Conservation (phyloP, 2,113 vertebrate species). For the Heliornis fulica region DNA sequence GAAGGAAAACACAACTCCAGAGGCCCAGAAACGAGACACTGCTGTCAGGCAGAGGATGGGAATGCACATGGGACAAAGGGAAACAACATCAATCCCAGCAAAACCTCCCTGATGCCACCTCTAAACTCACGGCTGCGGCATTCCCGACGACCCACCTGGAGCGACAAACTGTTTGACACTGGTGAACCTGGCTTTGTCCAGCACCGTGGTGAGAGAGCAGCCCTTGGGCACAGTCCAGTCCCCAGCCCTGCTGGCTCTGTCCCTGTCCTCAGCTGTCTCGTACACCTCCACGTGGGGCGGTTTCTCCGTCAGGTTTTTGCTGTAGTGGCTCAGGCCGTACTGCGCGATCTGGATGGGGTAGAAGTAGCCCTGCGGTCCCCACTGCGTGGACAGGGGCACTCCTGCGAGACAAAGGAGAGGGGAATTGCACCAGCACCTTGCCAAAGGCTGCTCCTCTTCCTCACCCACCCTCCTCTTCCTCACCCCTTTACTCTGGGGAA, state of each 20-base stretch:
- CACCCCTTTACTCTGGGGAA: background rate
- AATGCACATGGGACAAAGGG: background rate
- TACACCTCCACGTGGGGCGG: constrained; percentile 88
- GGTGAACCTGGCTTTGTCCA: constrained; percentile 81
- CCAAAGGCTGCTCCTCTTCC: too few species aligned
- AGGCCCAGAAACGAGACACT: fast-evolving
- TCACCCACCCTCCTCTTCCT: background rate
- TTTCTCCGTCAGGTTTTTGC: constrained; percentile 96
- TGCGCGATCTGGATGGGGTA: constrained; percentile 99
- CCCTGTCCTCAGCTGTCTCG: constrained; percentile 84
- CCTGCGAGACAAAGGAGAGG: constrained; percentile 66
- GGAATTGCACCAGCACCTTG: fast-evolving
- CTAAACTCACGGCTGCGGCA: background rate
- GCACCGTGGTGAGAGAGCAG: constrained; percentile 78
- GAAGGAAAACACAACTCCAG: background rate
- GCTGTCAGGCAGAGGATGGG: background rate
- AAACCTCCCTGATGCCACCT: background rate
- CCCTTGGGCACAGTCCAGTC: constrained; percentile 87
- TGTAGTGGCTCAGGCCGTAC: constrained; percentile 98
- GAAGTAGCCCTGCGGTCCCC: constrained; percentile 99
- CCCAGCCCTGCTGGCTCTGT: constrained; percentile 47
- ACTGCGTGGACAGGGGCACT: constrained; percentile 95
- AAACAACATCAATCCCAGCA: background rate
- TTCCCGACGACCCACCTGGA: constrained; percentile 76
- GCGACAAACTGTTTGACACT: constrained; percentile 87